Evolutionary conservation across 2,113 vertebrate genomes (phyloP), one percentile per base, ranked within the genome.

Genomic region (Isichthys henryi): DNA sequence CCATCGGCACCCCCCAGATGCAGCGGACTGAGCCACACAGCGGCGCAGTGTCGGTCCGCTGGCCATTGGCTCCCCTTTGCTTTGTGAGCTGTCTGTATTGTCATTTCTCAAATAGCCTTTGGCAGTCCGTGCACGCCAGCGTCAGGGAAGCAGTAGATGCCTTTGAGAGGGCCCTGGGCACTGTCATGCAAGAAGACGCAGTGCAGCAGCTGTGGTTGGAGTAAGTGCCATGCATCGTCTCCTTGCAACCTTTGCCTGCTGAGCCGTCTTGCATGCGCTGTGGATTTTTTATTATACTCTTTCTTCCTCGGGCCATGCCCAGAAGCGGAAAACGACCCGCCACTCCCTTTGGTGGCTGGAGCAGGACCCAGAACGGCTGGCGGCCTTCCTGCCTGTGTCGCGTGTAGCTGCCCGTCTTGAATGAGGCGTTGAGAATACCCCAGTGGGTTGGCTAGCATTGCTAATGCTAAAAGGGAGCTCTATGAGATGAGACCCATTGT

Each of bases 171-270:
- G 98, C 98, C 0, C 94, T 99, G 92, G 97, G 98, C 2, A 95
- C 96, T 0, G 91, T 96, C 86, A 95, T 97, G 94, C 95, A 96
- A 89, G 95, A 96, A 92, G 95, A 98, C 27, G 95, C 96, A 88
- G 96, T 99, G 31, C 97, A 98, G 94, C 96, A 94, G 46, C 96
- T 99, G 92, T 99, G 98, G 98, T 95, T 97, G 92, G 98, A 99
- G 98, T 99, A 96, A 98, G 98, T 98, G 46, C 50, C 21, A 31
- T 7, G 48, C 31, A n/a, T 39, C n/a, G 6, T 70, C 62, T 70
- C 45, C 52, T 66, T 66, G 43, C 5, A 46, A 48, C 39, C 58
- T 89, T n/a, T 27, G 49, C 52, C 88, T 45, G 52, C 82, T 19
- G 80, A 27, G 13, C 45, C n/a, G 53, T 27, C 82, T 84, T 85